These are phyloP conservation scores for Acanthopleura granulata DNA, from an alignment of 2,888 invertebrate genomes.

Conservation along the genomic window DNA sequence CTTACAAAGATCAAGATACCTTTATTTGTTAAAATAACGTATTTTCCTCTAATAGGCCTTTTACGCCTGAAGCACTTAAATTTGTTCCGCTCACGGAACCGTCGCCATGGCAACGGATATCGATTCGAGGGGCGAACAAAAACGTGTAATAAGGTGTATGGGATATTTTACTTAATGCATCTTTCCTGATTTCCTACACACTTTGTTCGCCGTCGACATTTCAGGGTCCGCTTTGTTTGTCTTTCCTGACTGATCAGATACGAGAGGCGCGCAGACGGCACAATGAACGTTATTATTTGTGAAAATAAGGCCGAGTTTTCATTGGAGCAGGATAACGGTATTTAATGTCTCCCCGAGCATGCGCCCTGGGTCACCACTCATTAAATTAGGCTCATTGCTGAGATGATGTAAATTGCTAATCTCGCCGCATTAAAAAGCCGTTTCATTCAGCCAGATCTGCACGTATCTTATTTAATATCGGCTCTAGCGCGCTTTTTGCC, in stretches of 20 bases:
- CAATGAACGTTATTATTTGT: conserved; percentile 41
- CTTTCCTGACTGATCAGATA: conserved; percentile 42
- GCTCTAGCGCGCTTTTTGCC: too few relatives aligned
- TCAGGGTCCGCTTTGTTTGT: conserved; percentile 39
- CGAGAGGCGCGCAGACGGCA: conserved; percentile 38
- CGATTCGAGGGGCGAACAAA: conserved; percentile 43
- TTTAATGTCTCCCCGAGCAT: conserved; percentile 3
- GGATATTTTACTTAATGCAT: conserved; percentile 46
- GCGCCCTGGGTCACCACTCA: neutral
- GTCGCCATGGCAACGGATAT: conserved; percentile 42
- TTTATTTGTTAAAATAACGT: conserved; percentile 50
- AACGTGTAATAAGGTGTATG: conserved; percentile 44
- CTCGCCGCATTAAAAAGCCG: conserved; percentile 13
- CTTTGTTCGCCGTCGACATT: conserved; percentile 39
- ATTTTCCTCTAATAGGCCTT: conserved; percentile 41
- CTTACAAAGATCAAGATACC: conserved; percentile 34
- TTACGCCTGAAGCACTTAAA: conserved; percentile 43
- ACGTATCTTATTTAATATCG: too few relatives aligned
- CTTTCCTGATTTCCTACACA: conserved; percentile 44
- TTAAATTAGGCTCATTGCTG: conserved; percentile 5
- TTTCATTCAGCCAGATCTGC: neutral
- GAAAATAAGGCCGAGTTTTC: conserved; percentile 37
- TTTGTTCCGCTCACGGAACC: conserved; percentile 46
- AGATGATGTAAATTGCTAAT: conserved; percentile 17
- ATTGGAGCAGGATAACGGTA: conserved; percentile 18